A percentile compares a stretch with the other conserved stretches of the same genome.
These are phyloP conservation scores for Poecilia picta DNA, from an alignment of 2,797 vertebrate species.

Conservation along the genomic window DNA sequence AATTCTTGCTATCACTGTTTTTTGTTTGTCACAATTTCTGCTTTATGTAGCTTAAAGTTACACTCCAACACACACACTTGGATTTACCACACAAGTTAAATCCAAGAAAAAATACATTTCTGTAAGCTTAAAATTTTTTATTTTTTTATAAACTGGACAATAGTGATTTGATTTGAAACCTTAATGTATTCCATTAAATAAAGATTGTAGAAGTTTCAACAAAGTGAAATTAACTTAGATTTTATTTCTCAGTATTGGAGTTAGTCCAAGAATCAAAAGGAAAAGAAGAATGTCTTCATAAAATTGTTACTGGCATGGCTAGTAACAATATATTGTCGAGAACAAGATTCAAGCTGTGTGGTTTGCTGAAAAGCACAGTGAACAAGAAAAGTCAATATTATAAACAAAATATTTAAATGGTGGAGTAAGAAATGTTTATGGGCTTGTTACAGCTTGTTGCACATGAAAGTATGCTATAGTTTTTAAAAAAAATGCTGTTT, in stretches of 20 bases:
- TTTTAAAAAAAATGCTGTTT: background rate
- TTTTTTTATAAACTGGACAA: background rate
- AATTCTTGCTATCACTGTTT: too few species aligned
- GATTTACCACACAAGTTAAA: background rate
- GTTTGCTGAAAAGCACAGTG: background rate
- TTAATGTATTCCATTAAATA: background rate
- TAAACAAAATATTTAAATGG: background rate
- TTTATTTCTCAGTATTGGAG: too few species aligned
- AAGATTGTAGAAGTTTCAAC: background rate
- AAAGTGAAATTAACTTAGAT: background rate
- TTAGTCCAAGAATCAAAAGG: background rate
- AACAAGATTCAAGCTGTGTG: background rate
- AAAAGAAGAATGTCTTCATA: background rate
- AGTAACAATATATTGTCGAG: background rate
- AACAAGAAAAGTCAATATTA: background rate
- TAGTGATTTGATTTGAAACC: background rate
- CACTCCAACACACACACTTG: background rate
- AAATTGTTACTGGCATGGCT: background rate
- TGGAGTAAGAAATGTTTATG: background rate
- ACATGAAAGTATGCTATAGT: background rate
- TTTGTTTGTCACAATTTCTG: too few species aligned
- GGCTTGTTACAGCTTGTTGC: background rate
- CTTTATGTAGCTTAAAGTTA: too few species aligned
- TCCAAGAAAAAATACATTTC: background rate
- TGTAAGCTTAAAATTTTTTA: background rate